These are phyloP conservation scores for Oscheius sp. DNA, from an alignment of 2,888 invertebrate species.

Conservation along the genomic window DNA sequence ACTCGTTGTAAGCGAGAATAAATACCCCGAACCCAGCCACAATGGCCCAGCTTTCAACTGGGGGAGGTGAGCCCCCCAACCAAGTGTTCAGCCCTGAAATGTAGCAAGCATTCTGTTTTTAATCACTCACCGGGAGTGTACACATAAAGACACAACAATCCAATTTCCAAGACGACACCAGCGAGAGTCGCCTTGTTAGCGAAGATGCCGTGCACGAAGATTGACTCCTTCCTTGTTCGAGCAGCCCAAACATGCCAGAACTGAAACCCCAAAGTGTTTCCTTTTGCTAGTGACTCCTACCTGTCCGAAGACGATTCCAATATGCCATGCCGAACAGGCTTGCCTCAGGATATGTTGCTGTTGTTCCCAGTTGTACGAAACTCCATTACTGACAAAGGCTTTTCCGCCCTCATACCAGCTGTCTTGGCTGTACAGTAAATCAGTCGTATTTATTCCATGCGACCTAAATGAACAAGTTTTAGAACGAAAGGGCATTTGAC, in stretches of 20 bases:
- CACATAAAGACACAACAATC: conserved; percentile 40
- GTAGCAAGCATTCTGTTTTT: not conserved
- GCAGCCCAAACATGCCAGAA: conserved; percentile 53
- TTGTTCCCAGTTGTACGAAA: conserved; percentile 35
- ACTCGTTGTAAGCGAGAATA: conserved; percentile 50
- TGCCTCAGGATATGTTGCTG: conserved; percentile 50
- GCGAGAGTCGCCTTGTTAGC: conserved; percentile 36
- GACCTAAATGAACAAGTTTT: conserved; percentile 16
- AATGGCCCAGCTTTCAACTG: conserved; percentile 49
- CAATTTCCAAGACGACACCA: conserved; percentile 42
- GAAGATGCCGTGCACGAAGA: conserved; percentile 53
- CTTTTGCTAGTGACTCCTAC: not conserved
- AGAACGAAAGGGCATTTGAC: not conserved
- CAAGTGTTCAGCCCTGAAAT: conserved; percentile 46
- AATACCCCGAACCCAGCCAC: conserved; percentile 52
- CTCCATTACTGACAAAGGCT: conserved; percentile 43
- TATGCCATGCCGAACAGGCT: conserved; percentile 56
- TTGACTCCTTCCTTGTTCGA: conserved; percentile 43
- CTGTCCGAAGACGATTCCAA: conserved; percentile 55
- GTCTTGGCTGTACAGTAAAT: conserved; percentile 46
- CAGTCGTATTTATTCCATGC: conserved; percentile 37
- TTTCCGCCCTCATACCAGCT: conserved; percentile 40
- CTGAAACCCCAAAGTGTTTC: conserved; percentile 24
- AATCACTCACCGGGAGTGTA: conserved; percentile 45
- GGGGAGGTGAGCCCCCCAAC: conserved; percentile 50